A percentile compares a stretch with the other conserved stretches of the same genome.
phyloP scores from a whole-genome alignment of 2,797 vertebrate species.

The Decapterus maruadsi region DNA sequence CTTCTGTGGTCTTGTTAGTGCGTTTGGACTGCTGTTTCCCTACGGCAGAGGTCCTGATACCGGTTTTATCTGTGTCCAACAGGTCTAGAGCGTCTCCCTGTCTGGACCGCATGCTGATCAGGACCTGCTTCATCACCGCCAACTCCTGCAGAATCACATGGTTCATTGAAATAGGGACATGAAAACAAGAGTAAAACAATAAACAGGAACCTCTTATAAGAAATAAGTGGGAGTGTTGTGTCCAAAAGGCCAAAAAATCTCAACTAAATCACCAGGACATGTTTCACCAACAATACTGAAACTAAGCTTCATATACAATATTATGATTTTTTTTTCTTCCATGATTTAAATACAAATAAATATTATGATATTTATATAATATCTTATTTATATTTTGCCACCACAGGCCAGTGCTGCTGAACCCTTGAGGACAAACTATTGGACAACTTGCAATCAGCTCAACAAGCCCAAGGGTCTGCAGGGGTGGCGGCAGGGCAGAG shows the following conservation, averaged over 20 bases:
- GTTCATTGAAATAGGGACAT: constrained; percentile 19
- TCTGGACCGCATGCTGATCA: constrained; percentile 88
- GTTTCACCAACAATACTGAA: neutral
- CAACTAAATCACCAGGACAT: neutral
- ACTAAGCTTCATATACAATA: neutral
- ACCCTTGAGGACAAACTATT: constrained; percentile 22
- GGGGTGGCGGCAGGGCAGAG: constrained; percentile 69
- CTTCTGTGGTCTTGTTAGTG: constrained; percentile 66
- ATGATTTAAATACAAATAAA: neutral
- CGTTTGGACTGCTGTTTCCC: constrained; percentile 63
- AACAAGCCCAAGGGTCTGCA: constrained; percentile 68
- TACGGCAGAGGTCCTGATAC: constrained; percentile 32
- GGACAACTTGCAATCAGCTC: constrained; percentile 48
- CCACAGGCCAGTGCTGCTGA: constrained; percentile 15
- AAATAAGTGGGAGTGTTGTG: constrained; percentile 8
- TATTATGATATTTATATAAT: neutral
- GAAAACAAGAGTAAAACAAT: constrained; percentile 26
- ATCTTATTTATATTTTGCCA: neutral
- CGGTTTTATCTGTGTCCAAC: constrained; percentile 61
- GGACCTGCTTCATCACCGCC: constrained; percentile 94
- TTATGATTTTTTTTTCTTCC: neutral
- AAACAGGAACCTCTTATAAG: constrained; percentile 13
- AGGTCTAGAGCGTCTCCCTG: constrained; percentile 74
- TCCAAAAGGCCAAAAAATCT: neutral
- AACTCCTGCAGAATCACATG: constrained; percentile 86